Base-by-base conservation (phyloP, 2,888 invertebrate species). In the Fissipunctia ypsillon region DNA sequence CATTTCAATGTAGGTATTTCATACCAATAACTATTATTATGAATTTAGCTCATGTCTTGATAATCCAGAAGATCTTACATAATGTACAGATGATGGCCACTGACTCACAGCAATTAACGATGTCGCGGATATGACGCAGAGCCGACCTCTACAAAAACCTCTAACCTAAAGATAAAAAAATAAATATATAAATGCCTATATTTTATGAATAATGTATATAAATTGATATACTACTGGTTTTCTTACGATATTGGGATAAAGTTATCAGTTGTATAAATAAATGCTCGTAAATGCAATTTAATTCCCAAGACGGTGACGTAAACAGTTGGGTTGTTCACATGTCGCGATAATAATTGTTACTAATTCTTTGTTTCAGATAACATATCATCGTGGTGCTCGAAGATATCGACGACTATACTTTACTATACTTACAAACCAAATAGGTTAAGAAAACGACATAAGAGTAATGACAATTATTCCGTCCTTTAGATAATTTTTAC, bases 361-460 rank as follows among this genome's bases (percentile, higher is more conserved):
- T 77, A 73, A 70, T 88, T 88, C 84, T 90, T 94, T 94, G 92
- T 95, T 95, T 81, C 95, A 95, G 95, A 95, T 93, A 89, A 88
- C 87, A 85, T 87, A 87, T 88, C 88, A 83, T 64, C 86, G 80
- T 82, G 87, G 89, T 89, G 86, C 87, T 89, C 87, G 88, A 85
- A 89, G 90, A 91, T 90, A 92, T 91, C 90, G 85, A 85, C 83
- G 84, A 79, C 41, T 89, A 86, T 87, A 86, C 76, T 89, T 86
- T 86, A 86, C 78, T 89, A 89, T 84, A 91, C 89, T 90, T 89
- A 88, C 82, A 87, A 88, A 88, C 89, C 90, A 78, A 82, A 80
- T 88, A 86, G 89, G 88, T 87, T 92, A 90, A 91, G 79, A 88
- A 78, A 90, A 89, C 86, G 79, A 88, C 84, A 84, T 73, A 84